These are phyloP conservation scores for Peribatodes rhomboidaria DNA, from an alignment of 2,888 invertebrate species.

Conservation along the genomic window DNA sequence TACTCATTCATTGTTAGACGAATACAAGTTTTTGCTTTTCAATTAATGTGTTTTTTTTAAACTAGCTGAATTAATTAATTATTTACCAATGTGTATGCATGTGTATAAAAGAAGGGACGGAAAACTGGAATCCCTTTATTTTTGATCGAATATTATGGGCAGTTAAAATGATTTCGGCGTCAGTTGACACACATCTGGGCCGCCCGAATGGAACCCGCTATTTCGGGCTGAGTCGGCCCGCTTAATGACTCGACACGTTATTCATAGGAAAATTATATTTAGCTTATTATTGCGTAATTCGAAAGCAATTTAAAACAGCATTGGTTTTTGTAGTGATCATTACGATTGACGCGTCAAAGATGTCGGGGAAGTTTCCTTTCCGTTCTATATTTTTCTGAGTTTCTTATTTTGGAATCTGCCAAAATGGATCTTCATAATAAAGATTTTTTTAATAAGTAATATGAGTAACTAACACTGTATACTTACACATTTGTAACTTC, in stretches of 20 bases:
- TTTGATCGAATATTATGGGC: constrained; percentile 60
- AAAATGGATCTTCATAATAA: neutral
- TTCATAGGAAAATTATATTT: constrained; percentile 68
- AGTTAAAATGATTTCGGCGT: constrained; percentile 71
- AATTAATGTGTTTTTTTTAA: too few species aligned
- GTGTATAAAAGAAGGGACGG: neutral
- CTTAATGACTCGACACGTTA: constrained; percentile 76
- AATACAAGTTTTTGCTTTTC: too few species aligned
- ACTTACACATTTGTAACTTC: too few species aligned
- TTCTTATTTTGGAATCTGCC: neutral
- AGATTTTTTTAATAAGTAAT: too few species aligned
- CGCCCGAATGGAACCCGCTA: constrained; percentile 74
- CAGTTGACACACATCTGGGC: constrained; percentile 79
- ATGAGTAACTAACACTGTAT: too few species aligned
- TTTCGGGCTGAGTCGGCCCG: constrained; percentile 70
- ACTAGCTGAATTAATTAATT: too few species aligned
- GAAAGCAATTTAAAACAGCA: constrained; percentile 46
- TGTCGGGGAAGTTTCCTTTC: constrained; percentile 9
- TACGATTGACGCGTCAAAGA: constrained; percentile 13
- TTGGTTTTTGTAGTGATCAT: constrained; percentile 32
- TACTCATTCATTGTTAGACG: too few species aligned
- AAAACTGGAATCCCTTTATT: constrained; percentile 55
- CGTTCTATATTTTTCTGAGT: constrained; percentile 9
- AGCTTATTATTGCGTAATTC: constrained; percentile 64
- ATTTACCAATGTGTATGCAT: neutral